phyloP scores from a whole-genome alignment of 1,140 invertebrate species.

The Hylyphantes graminicola region DNA sequence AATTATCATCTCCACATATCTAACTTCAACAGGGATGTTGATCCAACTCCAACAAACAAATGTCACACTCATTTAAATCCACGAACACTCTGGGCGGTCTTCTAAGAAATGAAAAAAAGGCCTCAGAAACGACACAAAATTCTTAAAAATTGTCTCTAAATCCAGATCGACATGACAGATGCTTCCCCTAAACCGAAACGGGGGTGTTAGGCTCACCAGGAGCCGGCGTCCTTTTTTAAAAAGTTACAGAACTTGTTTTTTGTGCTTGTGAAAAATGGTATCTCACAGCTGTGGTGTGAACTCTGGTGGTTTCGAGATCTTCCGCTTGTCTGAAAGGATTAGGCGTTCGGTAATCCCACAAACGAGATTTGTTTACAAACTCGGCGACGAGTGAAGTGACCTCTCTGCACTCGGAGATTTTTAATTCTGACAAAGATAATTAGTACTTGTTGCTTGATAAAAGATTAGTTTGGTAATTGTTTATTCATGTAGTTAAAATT shows the following conservation, averaged over 20 bases:
- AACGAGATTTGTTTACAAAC: conserved; percentile 46
- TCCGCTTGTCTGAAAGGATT: conserved; percentile 51
- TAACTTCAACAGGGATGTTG: no score
- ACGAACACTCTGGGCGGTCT: no score
- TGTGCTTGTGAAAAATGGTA: conserved; percentile 26
- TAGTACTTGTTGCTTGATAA: no score
- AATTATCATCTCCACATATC: no score
- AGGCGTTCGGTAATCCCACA: conserved; percentile 13
- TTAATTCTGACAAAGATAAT: no score
- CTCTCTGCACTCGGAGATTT: background rate
- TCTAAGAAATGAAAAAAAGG: no score
- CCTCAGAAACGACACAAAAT: background rate
- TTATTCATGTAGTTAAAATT: no score
- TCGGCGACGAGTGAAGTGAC: background rate
- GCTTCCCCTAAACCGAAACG: background rate
- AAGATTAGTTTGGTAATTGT: no score
- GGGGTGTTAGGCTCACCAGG: conserved; percentile 5
- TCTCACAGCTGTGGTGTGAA: conserved; percentile 41
- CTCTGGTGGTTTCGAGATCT: conserved; percentile 25
- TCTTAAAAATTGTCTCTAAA: conserved; percentile 32
- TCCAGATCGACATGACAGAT: conserved; percentile 36
- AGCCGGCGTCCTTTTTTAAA: background rate
- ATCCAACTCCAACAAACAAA: no score
- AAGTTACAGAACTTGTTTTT: background rate
- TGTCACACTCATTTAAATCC: no score